These are phyloP conservation scores for Hoplias malabaricus DNA, from an alignment of 2,113 vertebrate species.

Conservation along the genomic window DNA sequence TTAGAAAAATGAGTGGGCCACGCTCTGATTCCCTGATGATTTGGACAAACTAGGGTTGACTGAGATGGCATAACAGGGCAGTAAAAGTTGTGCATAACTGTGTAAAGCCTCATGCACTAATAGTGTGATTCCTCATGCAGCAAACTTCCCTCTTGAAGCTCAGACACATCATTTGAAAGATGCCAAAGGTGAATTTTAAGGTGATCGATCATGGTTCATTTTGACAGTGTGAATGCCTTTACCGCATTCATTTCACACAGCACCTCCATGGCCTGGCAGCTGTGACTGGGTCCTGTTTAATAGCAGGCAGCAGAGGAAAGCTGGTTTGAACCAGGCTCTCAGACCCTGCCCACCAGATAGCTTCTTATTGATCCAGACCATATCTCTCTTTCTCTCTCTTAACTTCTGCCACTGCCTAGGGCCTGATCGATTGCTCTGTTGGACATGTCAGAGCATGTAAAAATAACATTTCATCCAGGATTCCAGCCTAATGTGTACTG, in stretches of 20 bases:
- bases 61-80: not conserved
- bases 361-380: conserved; percentile 39
- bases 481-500: not conserved
- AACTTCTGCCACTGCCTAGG: conserved; percentile 19
- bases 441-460: conserved; percentile 27
- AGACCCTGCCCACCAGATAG: conserved; percentile 31
- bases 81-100: not conserved
- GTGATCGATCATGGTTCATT: not conserved
- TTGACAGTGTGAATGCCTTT: not conserved
- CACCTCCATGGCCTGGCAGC: conserved; percentile 8
- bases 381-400: conserved; percentile 29
- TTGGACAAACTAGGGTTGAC: not conserved
- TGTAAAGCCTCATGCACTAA: not conserved
- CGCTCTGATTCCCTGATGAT: not conserved
- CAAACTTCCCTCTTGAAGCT: not conserved
- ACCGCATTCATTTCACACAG: conserved; percentile 7
- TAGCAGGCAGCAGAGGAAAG: conserved; percentile 16
- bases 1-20: not conserved
- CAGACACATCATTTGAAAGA: not conserved
- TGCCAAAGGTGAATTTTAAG: not conserved
- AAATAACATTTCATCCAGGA: conserved; percentile 36
- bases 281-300: conserved; percentile 36
- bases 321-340: conserved; percentile 17
- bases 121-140: not conserved
- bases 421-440: conserved; percentile 32